phyloP scores from a whole-genome alignment of 2,888 invertebrate genomes.

The Crossocerus cetratus region DNA sequence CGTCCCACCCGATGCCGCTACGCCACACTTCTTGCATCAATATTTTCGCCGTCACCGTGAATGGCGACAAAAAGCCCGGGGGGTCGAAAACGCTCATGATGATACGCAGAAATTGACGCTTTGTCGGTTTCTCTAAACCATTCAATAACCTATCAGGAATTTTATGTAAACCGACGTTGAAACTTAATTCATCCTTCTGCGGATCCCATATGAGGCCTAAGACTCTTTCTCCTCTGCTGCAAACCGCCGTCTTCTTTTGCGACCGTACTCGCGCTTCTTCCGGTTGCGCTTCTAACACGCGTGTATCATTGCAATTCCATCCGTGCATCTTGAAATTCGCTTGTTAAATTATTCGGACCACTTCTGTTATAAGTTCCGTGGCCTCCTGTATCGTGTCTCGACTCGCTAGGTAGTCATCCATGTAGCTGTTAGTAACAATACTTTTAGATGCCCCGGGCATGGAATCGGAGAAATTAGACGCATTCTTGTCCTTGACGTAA shows the following conservation, averaged over 20 bases:
- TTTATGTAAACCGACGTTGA: not conserved
- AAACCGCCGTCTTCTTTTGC: not conserved
- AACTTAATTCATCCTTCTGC: not conserved
- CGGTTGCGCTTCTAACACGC: not conserved
- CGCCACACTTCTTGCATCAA: not conserved
- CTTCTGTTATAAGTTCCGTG: not conserved
- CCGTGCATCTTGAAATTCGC: not conserved
- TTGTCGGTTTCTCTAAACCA: not conserved
- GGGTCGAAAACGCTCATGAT: constrained; percentile 3
- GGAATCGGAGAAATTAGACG: not conserved
- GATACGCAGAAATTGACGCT: not conserved
- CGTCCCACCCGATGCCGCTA: constrained; percentile 6
- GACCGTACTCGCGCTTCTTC: not conserved
- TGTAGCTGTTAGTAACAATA: not conserved
- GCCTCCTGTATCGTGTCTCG: not conserved
- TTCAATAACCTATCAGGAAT: not conserved
- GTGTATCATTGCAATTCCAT: not conserved
- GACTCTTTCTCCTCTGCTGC: not conserved
- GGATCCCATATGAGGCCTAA: constrained; percentile 2
- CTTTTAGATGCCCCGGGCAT: not conserved
- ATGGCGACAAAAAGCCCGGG: not conserved
- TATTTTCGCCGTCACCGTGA: not conserved
- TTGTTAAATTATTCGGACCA: not conserved
- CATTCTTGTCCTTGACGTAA: not conserved
- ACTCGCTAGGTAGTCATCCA: not conserved